Percentiles rank a stretch among this genome's conserved stretches.
Evolutionary conservation across 2,797 vertebrate genomes (phyloP).

Genomic region (Lepilemur septentrionalis): DNA sequence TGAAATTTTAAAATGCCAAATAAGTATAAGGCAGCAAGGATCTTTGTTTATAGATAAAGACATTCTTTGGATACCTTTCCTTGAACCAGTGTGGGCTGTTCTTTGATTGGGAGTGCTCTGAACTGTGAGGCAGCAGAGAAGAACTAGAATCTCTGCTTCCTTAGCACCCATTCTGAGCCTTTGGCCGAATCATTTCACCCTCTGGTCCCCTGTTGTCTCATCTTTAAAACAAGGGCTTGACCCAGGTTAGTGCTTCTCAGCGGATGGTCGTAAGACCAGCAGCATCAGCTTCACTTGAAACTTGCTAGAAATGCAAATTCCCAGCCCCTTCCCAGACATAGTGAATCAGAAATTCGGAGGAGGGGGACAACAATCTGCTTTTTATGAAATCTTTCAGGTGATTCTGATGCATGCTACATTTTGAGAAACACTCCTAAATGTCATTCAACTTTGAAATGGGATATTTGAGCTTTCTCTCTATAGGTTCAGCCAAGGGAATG

Average conservation of each 20-base stretch:
- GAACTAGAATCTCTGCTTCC: neutral
- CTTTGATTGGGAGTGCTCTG: neutral
- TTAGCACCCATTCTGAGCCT: neutral
- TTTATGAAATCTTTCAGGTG: neutral
- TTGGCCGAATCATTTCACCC: neutral
- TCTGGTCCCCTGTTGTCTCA: neutral
- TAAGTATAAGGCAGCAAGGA: neutral
- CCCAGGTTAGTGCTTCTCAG: neutral
- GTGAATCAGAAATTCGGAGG: neutral
- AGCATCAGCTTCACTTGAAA: neutral
- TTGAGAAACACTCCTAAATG: neutral
- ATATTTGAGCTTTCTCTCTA: neutral
- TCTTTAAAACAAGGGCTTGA: neutral
- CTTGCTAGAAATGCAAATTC: neutral
- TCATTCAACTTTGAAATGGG: neutral
- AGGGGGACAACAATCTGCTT: neutral
- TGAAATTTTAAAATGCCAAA: constrained; percentile 13
- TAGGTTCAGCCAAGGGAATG: neutral
- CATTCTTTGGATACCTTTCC: constrained; percentile 51
- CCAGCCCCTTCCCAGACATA: neutral
- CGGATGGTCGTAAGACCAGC: neutral
- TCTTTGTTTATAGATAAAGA: constrained; percentile 56
- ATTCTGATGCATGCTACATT: neutral
- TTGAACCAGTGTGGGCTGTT: neutral
- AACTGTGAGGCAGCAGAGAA: neutral